Percentiles rank a stretch among this genome's conserved stretches.
phyloP scores from a whole-genome alignment of 2,888 invertebrate species.

The Drosophila anomelani region DNA sequence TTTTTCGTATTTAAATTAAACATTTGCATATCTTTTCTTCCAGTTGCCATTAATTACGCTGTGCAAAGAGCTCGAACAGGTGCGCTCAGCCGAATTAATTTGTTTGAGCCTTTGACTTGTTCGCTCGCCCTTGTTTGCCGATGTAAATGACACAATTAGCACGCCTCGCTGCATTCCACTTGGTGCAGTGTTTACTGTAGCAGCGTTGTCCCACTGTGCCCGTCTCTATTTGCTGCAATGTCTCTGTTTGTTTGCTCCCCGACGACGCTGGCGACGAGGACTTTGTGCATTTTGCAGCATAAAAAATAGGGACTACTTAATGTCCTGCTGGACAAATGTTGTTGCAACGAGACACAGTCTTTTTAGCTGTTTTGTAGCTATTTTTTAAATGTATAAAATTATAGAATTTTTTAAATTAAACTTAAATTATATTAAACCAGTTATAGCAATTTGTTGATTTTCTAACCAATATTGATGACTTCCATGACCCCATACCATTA shows the following conservation, averaged over 20 bases:
- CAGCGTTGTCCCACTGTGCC: constrained; percentile 16
- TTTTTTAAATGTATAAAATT: background rate
- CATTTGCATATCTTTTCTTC: constrained; percentile 4
- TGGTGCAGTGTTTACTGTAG: constrained; percentile 48
- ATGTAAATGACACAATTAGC: constrained; percentile 49
- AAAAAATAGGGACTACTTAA: constrained; percentile 50
- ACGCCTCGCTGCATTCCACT: constrained; percentile 35
- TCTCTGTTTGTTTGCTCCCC: constrained; percentile 20
- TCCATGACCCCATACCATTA: too few relatives aligned
- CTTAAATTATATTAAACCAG: too few relatives aligned
- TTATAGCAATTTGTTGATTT: too few relatives aligned
- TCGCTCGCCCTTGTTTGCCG: constrained; percentile 40
- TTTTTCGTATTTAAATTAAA: constrained; percentile 4
- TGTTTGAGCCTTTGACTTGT: constrained; percentile 36
- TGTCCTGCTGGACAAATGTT: constrained; percentile 39
- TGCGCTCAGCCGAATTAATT: constrained; percentile 34
- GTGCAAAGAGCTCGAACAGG: constrained; percentile 32
- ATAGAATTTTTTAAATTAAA: background rate
- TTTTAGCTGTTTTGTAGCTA: constrained; percentile 5
- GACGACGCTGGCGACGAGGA: background rate
- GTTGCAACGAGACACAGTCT: background rate
- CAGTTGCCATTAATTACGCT: constrained; percentile 33
- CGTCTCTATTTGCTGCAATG: constrained; percentile 14
- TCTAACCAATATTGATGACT: too few relatives aligned
- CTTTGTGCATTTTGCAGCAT: constrained; percentile 49